A percentile compares a stretch with the other conserved stretches of the same genome.
These are phyloP conservation scores for Euura lappo DNA, from an alignment of 1,140 invertebrate species.

Conservation along the genomic window DNA sequence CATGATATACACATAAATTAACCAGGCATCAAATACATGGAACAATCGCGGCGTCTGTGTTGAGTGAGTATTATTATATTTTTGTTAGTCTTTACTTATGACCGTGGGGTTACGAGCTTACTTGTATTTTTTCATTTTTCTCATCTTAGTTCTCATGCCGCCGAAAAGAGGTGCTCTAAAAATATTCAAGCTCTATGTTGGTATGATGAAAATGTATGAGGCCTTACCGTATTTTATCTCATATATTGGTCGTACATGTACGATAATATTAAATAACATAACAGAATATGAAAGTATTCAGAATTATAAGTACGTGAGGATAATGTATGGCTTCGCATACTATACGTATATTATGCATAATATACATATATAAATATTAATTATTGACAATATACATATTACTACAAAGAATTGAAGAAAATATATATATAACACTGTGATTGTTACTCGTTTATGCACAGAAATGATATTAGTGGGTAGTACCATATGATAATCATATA, in stretches of 20 bases:
- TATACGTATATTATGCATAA: neutral
- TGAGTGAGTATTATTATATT: neutral
- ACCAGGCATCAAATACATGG: too few relatives aligned
- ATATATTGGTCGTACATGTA: neutral
- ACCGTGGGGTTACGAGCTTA: neutral
- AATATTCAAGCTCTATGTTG: neutral
- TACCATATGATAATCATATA: too few relatives aligned
- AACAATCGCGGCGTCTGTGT: too few relatives aligned
- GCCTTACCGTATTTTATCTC: neutral
- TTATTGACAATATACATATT: neutral
- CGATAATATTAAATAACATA: neutral
- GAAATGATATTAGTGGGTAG: neutral
- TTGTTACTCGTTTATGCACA: constrained; percentile 7
- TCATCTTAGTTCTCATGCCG: neutral
- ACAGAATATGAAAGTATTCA: neutral
- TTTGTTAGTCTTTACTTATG: neutral
- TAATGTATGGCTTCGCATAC: too few relatives aligned
- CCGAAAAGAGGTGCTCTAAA: neutral
- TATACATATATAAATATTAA: neutral
- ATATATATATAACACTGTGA: neutral
- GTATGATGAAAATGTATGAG: neutral
- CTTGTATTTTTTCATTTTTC: neutral
- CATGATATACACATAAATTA: too few relatives aligned
- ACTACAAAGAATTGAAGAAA: neutral
- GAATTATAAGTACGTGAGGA: too few relatives aligned